A percentile compares a stretch with the other conserved stretches of the same genome.
Evolutionary conservation across 2,888 invertebrate genomes (phyloP).

Genomic region (Ptychoptera albimana): DNA sequence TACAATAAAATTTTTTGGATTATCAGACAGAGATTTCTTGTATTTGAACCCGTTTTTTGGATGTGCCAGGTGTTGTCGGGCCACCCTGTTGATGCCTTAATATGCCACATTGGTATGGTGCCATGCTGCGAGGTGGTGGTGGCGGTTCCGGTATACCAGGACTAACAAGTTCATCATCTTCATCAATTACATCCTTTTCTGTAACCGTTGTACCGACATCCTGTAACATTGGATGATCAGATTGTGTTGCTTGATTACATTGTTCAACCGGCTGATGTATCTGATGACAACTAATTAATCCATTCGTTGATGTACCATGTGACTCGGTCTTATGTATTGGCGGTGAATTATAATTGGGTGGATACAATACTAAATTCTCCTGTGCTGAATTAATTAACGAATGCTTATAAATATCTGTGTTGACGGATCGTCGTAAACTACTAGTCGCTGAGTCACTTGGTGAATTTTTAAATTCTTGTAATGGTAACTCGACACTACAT

Average conservation of each 20-base stretch:
- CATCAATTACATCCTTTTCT: conserved; percentile 23
- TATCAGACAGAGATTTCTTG: conserved; percentile 81
- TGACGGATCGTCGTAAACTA: conserved; percentile 19
- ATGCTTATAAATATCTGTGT: conserved; percentile 12
- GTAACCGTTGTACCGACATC: conserved; percentile 13
- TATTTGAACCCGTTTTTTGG: conserved; percentile 82
- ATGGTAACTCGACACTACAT: conserved; percentile 41
- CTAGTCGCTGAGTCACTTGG: conserved; percentile 22
- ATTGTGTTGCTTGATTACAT: conserved; percentile 15
- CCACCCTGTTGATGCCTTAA: conserved; percentile 37
- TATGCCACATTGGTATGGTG: conserved; percentile 35
- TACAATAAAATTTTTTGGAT: background rate
- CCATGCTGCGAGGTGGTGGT: conserved; percentile 30
- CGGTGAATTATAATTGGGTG: conserved; percentile 13
- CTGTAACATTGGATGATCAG: conserved; percentile 12
- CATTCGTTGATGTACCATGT: conserved; percentile 20
- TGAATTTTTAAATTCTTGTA: conserved; percentile 44
- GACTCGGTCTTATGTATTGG: conserved; percentile 17
- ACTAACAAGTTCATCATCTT: conserved; percentile 24
- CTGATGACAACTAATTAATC: conserved; percentile 12
- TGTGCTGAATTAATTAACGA: conserved; percentile 13
- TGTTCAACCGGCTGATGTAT: conserved; percentile 10
- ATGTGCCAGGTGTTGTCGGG: conserved; percentile 47
- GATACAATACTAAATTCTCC: conserved; percentile 17
- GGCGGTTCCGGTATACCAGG: conserved; percentile 44